Base-by-base conservation (phyloP, 2,113 vertebrate genomes). In the Cynoglossus semilaevis region DNA sequence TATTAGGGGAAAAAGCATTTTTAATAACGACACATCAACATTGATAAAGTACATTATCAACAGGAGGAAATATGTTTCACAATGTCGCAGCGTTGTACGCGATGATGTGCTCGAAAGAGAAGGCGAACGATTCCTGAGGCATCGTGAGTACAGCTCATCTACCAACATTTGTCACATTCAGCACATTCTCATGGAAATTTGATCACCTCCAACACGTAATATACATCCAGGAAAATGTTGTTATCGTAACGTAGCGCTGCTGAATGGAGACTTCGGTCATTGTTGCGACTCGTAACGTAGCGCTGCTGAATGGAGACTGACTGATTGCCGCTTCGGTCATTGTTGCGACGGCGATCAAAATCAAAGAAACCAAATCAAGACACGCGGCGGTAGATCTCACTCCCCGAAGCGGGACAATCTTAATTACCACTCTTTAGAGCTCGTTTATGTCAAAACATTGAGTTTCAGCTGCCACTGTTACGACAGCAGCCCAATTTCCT, bases 1-100 rank as follows among this genome's bases (percentile, higher is more conserved):
- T 13, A 58, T 63, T 66, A 67, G 67, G 63, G 58, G 18, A 55
- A 67, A 55, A 63, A 57, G 40, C 80, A 87, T 84, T 76, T 72
- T 74, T 72, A 63, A 77, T 76, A 84, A 84, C 79, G 77, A 76
- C 62, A 51, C 79, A 81, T 72, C 54, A 53, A 13, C 15, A 58
- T 49, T 65, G 35, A 58, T 64, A n/a, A 71, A 66, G 10, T 62
- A 69, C 70, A 79, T 80, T 63, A 79, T 77, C 49, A 75, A 75
- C 22, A 70, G 61, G 16, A 42, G 62, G 17, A 68, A 79, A 80
- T 62, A 67, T 79, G 35, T 45, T 70, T 77, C 70, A n/a, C 63
- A 81, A 58, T 80, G 67, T 43, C 18, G 57, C 51, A 51, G 14
- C 45, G 49, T 64, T 22, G 12, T 53, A 51, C 48, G 67, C 22